Base-by-base conservation (phyloP, 2,113 vertebrate species). In the Trogon surrucura region DNA sequence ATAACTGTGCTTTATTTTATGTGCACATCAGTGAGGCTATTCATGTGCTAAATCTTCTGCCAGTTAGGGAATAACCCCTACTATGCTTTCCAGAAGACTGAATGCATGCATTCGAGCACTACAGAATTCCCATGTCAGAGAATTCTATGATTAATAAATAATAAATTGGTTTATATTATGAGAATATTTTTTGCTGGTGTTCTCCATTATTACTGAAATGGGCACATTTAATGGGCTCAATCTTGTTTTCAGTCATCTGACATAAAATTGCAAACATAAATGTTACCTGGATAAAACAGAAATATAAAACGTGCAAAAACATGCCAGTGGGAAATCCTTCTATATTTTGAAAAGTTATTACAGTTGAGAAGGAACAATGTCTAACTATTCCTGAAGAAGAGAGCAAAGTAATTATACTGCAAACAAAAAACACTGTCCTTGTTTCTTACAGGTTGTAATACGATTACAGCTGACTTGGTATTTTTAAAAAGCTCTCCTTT, bases 391-490 rank as follows among this genome's bases (percentile, higher is more conserved):
- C 90, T 78, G 83, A 92, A 83, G 58, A 88, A 95, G 34, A 85
- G 51, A 78, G 60, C 70, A 88, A 69, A 75, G 27, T 48, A 45
- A 80, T 78, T 89, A 65, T 78, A 72, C 58, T 51, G 23, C 88
- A 67, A 96, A 94, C 48, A 96, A 64, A 88, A 89, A 53, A 92
- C 47, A 16, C 70, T 91, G 29, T 88, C 58, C 54, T 95, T 89
- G 25, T 95, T 96, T 96, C 74, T 91, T 67, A 64, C 56, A 85
- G 67, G 41, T 78, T 81, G 77, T 93, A 91, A 93, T 78, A 58
- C 82, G 94, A 94, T 95, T 95, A 88, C 75, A 93, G 27, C 65
- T 95, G 92, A 73, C 72, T 96, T 97, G 60, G 8, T 93, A 75
- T 79, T 29, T 18, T 94, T 83, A 81, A 91, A 97, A 97, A 88